Percentiles rank a stretch among this genome's conserved stretches.
Conservation (phyloP, 2,797 vertebrate genomes). For the Pyrocephalus nanus region DNA sequence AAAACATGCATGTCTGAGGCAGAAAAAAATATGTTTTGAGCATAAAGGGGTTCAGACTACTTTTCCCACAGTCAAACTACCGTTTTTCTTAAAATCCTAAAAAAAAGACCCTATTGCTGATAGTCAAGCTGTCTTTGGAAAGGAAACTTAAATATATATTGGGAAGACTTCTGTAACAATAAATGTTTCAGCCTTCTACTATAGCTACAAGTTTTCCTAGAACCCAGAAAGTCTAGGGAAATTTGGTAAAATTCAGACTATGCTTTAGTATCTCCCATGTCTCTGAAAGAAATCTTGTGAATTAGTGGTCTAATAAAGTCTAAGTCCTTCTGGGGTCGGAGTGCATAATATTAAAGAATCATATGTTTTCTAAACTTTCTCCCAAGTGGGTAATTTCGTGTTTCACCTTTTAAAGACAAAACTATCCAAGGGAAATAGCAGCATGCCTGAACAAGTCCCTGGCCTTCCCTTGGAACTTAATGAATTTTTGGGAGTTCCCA, state of each 20-base stretch:
- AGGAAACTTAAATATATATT: neutral
- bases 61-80: neutral
- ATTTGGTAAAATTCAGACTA: neutral
- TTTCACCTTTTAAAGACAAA: conserved; percentile 16
- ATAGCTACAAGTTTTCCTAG: neutral
- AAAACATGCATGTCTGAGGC: neutral
- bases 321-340: neutral
- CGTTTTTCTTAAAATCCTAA: neutral
- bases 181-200: accelerated
- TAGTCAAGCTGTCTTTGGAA: neutral
- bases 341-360: neutral
- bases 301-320: neutral
- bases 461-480: neutral
- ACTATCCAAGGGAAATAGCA: neutral
- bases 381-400: neutral
- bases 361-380: neutral
- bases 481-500: neutral
- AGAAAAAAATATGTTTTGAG: neutral
- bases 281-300: neutral
- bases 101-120: neutral
- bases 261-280: neutral
- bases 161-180: neutral
- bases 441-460: neutral
- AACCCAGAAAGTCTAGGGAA: neutral
- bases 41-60: neutral